phyloP scores from a whole-genome alignment of 2,113 vertebrate genomes.

The Oostethus manadensis region DNA sequence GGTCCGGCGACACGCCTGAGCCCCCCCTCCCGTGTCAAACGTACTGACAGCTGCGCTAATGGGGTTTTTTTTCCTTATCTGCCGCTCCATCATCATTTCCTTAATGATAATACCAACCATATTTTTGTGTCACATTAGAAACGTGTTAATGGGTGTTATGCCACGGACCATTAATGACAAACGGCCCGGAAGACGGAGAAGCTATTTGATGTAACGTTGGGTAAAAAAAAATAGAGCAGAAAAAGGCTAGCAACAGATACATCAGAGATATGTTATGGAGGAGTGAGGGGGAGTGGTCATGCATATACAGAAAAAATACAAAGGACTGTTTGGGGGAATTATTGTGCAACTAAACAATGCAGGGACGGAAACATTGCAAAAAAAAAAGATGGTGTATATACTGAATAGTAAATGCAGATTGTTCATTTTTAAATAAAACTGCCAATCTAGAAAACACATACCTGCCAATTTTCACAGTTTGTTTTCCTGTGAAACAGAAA shows the following conservation, averaged over 20 bases:
- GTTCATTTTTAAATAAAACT: too few species aligned
- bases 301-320: neutral
- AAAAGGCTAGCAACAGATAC: too few species aligned
- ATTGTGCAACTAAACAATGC: too few species aligned
- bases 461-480: too few species aligned
- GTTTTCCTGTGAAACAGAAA: too few species aligned
- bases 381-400: too few species aligned
- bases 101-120: constrained; percentile 74
- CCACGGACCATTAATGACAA: constrained; percentile 67
- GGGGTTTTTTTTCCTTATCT: constrained; percentile 61
- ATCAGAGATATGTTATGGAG: neutral
- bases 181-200: constrained; percentile 40
- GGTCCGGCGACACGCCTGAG: constrained; percentile 56
- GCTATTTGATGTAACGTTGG: constrained; percentile 41
- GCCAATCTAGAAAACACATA: too few species aligned
- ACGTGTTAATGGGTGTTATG: constrained; percentile 72
- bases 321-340: neutral
- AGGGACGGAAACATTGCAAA: too few species aligned
- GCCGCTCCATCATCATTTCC: constrained; percentile 70
- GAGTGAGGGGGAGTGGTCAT: constrained; percentile 28
- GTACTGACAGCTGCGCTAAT: constrained; percentile 73
- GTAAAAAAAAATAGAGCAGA: constrained; percentile 7
- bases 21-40: constrained; percentile 57
- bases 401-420: too few species aligned
- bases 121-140: constrained; percentile 74